Conservation (phyloP, 2,888 invertebrate genomes). For the Sesia apiformis region DNA sequence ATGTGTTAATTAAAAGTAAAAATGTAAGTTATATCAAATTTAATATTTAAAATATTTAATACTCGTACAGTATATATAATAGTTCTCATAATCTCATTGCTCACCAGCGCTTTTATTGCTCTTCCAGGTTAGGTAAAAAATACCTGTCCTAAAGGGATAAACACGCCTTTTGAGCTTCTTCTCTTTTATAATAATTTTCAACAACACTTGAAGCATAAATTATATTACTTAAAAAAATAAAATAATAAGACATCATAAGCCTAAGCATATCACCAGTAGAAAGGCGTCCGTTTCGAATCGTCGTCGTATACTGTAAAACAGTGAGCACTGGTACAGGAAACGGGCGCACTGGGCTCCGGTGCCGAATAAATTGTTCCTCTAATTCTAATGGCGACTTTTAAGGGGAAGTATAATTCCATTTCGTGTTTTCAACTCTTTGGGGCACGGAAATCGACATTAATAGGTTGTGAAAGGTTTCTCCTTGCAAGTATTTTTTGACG, state of each 20-base stretch:
- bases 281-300: background rate
- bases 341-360: conserved; percentile 38
- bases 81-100: no score
- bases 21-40: no score
- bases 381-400: conserved; percentile 64
- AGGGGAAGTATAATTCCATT: conserved; percentile 70
- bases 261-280: background rate
- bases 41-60: no score
- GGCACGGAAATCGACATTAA: conserved; percentile 59
- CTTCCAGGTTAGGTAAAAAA: no score
- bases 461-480: conserved; percentile 63
- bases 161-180: no score
- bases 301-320: conserved; percentile 5
- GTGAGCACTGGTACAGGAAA: conserved; percentile 16
- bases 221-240: no score
- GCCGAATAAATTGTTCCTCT: conserved; percentile 56
- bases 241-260: background rate
- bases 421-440: conserved; percentile 67
- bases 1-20: no score
- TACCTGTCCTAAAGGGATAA: no score
- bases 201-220: no score
- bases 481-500: conserved; percentile 2
- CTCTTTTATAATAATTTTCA: no score
- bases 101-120: no score
- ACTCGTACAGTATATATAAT: no score